Evolutionary conservation across 2,113 vertebrate species (phyloP).

Genomic region (Eublepharis macularius): DNA sequence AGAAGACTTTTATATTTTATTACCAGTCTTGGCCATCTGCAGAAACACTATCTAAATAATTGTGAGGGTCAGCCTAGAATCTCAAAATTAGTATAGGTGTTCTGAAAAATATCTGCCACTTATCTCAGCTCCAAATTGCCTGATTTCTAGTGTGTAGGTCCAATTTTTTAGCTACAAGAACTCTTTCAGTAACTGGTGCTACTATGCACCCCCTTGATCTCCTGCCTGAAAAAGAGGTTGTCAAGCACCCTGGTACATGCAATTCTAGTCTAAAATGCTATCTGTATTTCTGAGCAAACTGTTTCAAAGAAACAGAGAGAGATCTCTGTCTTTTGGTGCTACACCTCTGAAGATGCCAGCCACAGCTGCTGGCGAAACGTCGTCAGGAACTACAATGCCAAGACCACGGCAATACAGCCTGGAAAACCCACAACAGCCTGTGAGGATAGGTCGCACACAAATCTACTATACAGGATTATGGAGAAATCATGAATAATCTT

Average conservation of each 20-base stretch:
- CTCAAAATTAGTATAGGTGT: neutral
- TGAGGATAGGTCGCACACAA: neutral
- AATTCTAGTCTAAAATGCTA: neutral
- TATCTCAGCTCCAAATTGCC: no score
- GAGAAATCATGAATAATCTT: neutral
- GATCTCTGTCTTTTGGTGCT: no score
- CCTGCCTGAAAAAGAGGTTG: neutral
- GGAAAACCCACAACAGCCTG: neutral
- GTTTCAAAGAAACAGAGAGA: neutral
- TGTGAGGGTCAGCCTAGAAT: neutral
- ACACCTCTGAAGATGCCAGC: no score
- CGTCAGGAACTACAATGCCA: no score
- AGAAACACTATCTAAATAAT: neutral
- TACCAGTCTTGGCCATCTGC: neutral
- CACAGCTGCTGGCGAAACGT: no score
- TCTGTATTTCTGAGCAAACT: neutral
- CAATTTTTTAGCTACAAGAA: neutral
- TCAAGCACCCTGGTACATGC: neutral
- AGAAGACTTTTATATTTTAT: neutral
- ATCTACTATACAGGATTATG: neutral
- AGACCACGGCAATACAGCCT: no score
- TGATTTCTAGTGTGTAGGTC: neutral
- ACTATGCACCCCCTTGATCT: neutral
- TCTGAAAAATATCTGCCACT: neutral
- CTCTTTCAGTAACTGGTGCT: neutral